Evolutionary conservation across 2,888 invertebrate genomes (phyloP), one percentile per base, ranked within the genome.

Genomic region (Sabatieria punctata): DNA sequence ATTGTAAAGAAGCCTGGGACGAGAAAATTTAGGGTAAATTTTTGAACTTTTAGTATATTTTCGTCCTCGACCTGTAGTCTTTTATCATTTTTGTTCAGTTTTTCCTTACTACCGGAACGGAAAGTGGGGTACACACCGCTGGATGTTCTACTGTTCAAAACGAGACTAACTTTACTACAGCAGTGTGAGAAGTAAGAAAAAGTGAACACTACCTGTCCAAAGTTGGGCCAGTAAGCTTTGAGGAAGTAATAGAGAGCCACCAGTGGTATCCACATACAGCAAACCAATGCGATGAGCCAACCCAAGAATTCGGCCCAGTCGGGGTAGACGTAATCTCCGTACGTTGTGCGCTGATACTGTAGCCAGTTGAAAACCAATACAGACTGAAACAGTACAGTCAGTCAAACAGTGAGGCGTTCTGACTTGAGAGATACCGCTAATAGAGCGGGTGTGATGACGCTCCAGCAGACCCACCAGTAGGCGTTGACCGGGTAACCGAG

Each of bases 391-490:
- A 15, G n/a, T 18, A 23, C 38, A 19, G n/a, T n/a, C 18, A 40
- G 15, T 33, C 33, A 33, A 33, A 33, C 11, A 33, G 33, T 33
- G 11, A 33, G 33, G 11, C n/a, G 33, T 13, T 33, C n/a, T 33
- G n/a, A 33, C 33, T 13, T 33, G 33, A 13, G 30, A 30, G 8
- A 30, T 38, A 44, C 44, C 23, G 15, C 4, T 23, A 44, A 22
- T n/a, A 44, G 44, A 4, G 37, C 23, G 2, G 44, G 44, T 4
- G 44, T 44, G 13, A 44, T 21, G 19, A 46, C 24, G n/a, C 33
- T 3, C 48, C 48, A 48, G 45, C 27, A 26, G 35, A 36, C 41
- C 26, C 35, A 44, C 47, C 47, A 47, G 30, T 43, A 47, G 30
- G 38, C 24, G 24, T 45, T 48, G 18, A 43, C 37, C 8, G 41